Evolutionary conservation across 2,113 vertebrate genomes (phyloP).

Genomic region (Silurus meridionalis): DNA sequence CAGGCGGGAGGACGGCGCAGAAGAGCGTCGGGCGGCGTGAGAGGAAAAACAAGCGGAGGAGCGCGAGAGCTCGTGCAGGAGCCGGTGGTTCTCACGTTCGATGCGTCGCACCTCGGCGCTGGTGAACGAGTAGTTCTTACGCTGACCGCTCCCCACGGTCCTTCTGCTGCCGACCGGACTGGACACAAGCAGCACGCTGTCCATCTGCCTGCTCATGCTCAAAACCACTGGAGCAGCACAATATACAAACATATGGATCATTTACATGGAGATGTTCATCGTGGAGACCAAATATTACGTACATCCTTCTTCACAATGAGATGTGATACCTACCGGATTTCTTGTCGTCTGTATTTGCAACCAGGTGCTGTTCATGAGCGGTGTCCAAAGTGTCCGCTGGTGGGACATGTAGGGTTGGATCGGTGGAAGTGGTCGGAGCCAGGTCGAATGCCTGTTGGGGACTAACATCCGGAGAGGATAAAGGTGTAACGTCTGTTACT

Average conservation of each 20-base stretch:
- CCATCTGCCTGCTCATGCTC: constrained; percentile 1
- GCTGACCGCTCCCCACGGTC: constrained; percentile 46
- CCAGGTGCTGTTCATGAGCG: constrained; percentile 51
- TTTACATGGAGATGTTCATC: neutral
- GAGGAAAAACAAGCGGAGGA: constrained; percentile 69
- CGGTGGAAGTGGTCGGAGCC: constrained; percentile 47
- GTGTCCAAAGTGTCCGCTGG: constrained; percentile 45
- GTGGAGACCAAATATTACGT: neutral
- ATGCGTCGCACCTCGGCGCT: constrained; percentile 85
- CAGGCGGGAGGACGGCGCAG: constrained; percentile 57
- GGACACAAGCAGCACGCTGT: constrained; percentile 58
- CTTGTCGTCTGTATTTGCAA: constrained; percentile 59
- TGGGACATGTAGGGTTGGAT: constrained; percentile 37
- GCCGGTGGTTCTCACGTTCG: constrained; percentile 88
- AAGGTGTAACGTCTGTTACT: constrained; percentile 85
- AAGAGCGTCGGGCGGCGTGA: constrained; percentile 53
- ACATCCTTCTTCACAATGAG: neutral
- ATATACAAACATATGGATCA: neutral
- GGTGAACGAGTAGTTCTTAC: constrained; percentile 89
- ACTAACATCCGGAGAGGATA: constrained; percentile 85
- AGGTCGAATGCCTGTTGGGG: constrained; percentile 80
- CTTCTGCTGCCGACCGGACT: constrained; percentile 52
- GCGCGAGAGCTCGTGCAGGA: constrained; percentile 82
- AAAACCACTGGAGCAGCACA: neutral
- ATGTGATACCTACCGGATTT: constrained; percentile 22